Evolutionary conservation across 2,797 vertebrate species (phyloP).

Genomic region (Ptychadena robeensis): DNA sequence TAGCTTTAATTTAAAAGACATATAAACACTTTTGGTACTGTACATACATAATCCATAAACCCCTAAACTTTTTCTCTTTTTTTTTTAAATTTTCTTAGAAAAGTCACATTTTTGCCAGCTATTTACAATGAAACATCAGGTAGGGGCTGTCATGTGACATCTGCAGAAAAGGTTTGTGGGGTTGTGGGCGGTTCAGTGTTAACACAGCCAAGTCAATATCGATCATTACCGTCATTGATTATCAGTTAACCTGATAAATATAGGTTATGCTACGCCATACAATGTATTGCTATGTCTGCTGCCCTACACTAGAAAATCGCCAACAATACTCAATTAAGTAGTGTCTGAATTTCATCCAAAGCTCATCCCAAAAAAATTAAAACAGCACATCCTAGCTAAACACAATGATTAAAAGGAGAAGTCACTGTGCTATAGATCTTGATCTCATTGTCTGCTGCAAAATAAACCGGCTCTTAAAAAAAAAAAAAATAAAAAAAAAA

Average conservation of each 20-base stretch:
- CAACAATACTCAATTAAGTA: conserved; percentile 67
- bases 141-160: conserved; percentile 2
- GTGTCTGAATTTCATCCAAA: conserved; percentile 69
- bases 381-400: conserved; percentile 43
- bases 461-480: conserved; percentile 49
- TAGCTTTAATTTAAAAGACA: conserved; percentile 83
- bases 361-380: conserved; percentile 67
- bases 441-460: conserved; percentile 55
- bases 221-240: neutral
- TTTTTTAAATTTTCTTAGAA: neutral
- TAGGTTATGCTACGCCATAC: conserved; percentile 3
- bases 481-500: neutral
- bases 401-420: conserved; percentile 67
- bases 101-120: conserved; percentile 2
- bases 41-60: conserved; percentile 75
- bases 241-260: neutral
- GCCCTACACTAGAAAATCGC: conserved; percentile 70
- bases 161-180: conserved; percentile 3
- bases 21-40: conserved; percentile 81
- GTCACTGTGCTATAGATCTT: conserved; percentile 61
- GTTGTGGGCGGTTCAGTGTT: neutral
- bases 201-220: conserved; percentile 12
- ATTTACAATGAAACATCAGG: conserved; percentile 34
- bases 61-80: conserved; percentile 52
- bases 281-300: conserved; percentile 67